These are phyloP conservation scores for Hoplostethus mediterraneus DNA, from an alignment of 2,797 vertebrate genomes.

Conservation along the genomic window DNA sequence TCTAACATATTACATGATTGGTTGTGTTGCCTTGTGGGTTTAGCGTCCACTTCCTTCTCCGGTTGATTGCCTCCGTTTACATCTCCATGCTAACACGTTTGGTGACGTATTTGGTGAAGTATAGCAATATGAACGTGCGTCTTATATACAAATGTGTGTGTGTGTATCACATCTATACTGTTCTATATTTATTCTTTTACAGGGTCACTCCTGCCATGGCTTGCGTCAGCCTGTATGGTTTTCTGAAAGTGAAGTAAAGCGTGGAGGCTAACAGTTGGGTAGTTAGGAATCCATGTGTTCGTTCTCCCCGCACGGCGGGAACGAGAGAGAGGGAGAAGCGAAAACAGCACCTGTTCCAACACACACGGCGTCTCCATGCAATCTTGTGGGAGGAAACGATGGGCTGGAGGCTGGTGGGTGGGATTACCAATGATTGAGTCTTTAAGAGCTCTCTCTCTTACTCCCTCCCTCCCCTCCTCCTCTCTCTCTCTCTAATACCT, in stretches of 20 bases:
- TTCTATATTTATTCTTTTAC: too few species aligned
- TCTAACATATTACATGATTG: neutral
- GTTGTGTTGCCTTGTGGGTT: neutral
- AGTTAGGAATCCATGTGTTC: neutral
- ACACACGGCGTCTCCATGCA: slow-evolving; percentile 29
- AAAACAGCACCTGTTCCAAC: slow-evolving; percentile 33
- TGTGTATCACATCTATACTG: too few species aligned
- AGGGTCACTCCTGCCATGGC: neutral
- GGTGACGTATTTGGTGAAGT: too few species aligned
- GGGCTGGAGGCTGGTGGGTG: slow-evolving; percentile 33
- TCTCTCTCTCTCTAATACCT: neutral
- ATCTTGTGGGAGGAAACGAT: slow-evolving; percentile 48
- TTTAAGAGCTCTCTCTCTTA: slow-evolving; percentile 45
- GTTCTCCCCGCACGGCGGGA: neutral
- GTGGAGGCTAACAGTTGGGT: neutral
- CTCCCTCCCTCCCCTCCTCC: neutral
- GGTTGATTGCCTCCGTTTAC: slow-evolving; percentile 6
- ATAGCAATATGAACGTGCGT: neutral
- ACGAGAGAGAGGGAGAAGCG: slow-evolving; percentile 6
- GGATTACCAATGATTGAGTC: slow-evolving; percentile 57
- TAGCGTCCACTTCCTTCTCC: slow-evolving; percentile 1
- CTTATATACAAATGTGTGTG: slow-evolving; percentile 18
- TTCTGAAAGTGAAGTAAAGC: neutral
- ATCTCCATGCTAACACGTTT: slow-evolving; percentile 10
- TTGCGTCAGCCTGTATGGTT: neutral